Percentiles rank a stretch among this genome's conserved stretches.
These are phyloP conservation scores for Planiliza haematocheilus DNA, from an alignment of 2,113 vertebrate genomes.

Conservation along the genomic window DNA sequence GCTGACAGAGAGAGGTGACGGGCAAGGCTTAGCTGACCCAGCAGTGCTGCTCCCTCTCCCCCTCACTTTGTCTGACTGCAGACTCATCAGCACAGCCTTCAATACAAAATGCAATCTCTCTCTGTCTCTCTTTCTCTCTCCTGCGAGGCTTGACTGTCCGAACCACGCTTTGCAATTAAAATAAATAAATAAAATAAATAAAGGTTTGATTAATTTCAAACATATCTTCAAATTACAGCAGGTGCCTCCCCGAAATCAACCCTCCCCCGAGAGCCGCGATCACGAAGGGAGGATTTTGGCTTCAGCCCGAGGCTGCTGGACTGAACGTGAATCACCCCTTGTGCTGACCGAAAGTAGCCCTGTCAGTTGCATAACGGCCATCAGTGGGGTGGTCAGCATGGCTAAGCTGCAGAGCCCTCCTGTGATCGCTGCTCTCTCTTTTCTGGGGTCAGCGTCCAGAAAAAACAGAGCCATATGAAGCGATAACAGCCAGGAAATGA, in stretches of 20 bases:
- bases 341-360: constrained; percentile 61
- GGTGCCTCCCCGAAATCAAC: not conserved
- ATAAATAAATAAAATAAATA: no score
- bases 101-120: constrained; percentile 39
- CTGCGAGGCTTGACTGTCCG: not conserved
- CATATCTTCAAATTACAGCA: constrained; percentile 7
- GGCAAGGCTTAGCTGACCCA: constrained; percentile 77
- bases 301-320: constrained; percentile 25
- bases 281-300: constrained; percentile 6
- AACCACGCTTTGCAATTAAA: not conserved
- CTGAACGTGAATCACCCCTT: constrained; percentile 50
- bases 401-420: constrained; percentile 61
- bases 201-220: constrained; percentile 12
- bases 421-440: constrained; percentile 53
- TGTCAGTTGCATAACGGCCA: constrained; percentile 63
- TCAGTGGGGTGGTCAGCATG: constrained; percentile 49
- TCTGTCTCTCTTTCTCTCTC: constrained; percentile 7
- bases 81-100: constrained; percentile 65
- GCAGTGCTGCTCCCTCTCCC: constrained; percentile 63
- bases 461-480: constrained; percentile 67
- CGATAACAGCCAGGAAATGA: constrained; percentile 75
- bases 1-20: constrained; percentile 70
- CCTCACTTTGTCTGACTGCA: constrained; percentile 63
- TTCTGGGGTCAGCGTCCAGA: constrained; percentile 45
- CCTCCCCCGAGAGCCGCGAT: not conserved